Evolutionary conservation across 1,140 invertebrate genomes (phyloP), one percentile per base, ranked within the genome.

Genomic region (Musca vetustissima): DNA sequence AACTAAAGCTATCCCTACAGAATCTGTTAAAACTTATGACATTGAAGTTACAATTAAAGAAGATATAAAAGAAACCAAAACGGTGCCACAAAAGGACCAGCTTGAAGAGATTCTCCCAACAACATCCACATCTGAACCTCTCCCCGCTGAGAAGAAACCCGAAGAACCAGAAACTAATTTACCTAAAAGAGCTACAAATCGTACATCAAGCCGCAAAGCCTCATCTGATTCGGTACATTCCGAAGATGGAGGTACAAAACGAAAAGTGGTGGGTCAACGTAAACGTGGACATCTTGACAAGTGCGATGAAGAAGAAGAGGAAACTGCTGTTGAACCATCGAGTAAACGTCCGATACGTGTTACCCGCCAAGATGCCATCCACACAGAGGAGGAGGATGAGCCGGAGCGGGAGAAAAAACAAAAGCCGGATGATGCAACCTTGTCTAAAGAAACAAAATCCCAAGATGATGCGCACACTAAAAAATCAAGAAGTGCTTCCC

Each of bases 31-130:
- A 61, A 19, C 57, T 21, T 61, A 61, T 36, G n/a, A 61, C 36
- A 36, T 61, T 61, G 57, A 61, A 43, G 28, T 61, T 36, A 61
- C 32, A 61, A 61, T 61, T 36, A 36, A 61, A 13, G 57, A 61
- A 13, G 57, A 61, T 36, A 21, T 11, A 9, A 57, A n/a, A 28
- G 22, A 1, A 55, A 22, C 21, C 4, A 13, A 24, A 25, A 50
- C 49, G 11, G n/a, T 17, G 2, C 11, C 19, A 50, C 13, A 4
- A 7, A 50, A 19, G 11, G 19, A 19, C 14, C 49, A 17, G 14
- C 13, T 8, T 1, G n/a, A 50, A 17, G 36, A 43, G 11, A 11
- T 11, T 13, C 11, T 11, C 11, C 11, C 36, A 43, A 43, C 36
- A 43, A 9, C 36, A 43, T 28, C 28, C 28, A 8, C 8, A 4